Percentiles rank a stretch among this genome's conserved stretches.
phyloP scores from a whole-genome alignment of 2,888 invertebrate species.

The Xestia xanthographa region DNA sequence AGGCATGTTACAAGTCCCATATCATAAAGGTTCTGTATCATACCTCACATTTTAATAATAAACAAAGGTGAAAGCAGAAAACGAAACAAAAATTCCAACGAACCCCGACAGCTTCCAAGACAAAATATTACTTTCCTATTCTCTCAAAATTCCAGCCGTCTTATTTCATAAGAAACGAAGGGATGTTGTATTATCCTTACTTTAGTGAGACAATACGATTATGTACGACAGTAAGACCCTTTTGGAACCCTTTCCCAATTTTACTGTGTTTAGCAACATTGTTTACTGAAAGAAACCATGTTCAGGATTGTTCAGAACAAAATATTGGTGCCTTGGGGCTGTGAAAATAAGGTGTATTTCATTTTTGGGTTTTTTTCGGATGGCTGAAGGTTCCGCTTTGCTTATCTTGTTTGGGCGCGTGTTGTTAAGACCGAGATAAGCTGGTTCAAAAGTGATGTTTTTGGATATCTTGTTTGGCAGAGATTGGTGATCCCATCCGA shows the following conservation, averaged over 20 bases:
- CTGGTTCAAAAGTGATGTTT: background rate
- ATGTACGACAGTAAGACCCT: constrained; percentile 18
- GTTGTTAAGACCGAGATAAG: constrained; percentile 5
- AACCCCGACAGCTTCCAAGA: background rate
- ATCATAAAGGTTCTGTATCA: background rate
- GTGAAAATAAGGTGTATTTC: constrained; percentile 31
- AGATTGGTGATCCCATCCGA: background rate
- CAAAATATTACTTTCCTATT: constrained; percentile 38
- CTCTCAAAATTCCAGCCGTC: constrained; percentile 24
- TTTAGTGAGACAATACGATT: constrained; percentile 43
- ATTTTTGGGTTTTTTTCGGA: constrained; percentile 1
- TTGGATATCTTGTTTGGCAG: constrained; percentile 46
- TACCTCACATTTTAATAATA: constrained; percentile 16
- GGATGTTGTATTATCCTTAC: constrained; percentile 16
- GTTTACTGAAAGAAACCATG: constrained; percentile 26
- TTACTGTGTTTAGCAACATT: constrained; percentile 19
- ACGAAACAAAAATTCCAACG: constrained; percentile 3
- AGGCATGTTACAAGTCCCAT: background rate
- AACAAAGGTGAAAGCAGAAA: constrained; percentile 6
- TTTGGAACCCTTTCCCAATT: constrained; percentile 28
- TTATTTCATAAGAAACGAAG: constrained; percentile 38
- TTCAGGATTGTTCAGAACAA: background rate
- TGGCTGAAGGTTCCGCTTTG: constrained; percentile 14
- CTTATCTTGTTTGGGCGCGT: constrained; percentile 31
- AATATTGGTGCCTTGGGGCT: constrained; percentile 21